Evolutionary conservation across 2,888 invertebrate genomes (phyloP).

Genomic region (Lochmaea crataegi): DNA sequence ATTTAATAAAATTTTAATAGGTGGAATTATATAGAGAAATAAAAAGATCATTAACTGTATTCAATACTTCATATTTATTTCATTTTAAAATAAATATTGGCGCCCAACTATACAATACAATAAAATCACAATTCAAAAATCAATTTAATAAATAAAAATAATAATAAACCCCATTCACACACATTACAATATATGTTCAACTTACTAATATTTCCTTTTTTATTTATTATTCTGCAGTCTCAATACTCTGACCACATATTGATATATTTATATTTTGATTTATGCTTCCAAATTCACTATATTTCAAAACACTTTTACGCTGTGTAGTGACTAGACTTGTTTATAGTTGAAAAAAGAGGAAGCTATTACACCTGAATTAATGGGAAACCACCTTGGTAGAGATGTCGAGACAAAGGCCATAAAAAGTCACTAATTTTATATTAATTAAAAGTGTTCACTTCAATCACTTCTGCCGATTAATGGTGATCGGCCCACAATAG

Average conservation of each 20-base stretch:
- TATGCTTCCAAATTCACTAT: neutral
- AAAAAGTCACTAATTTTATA: conserved; percentile 34
- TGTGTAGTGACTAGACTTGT: conserved; percentile 13
- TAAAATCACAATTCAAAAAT: too few relatives aligned
- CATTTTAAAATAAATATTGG: too few relatives aligned
- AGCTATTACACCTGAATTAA: conserved; percentile 31
- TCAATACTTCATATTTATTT: too few relatives aligned
- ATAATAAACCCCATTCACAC: too few relatives aligned
- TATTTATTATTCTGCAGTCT: neutral
- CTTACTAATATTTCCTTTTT: conserved; percentile 7
- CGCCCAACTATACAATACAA: too few relatives aligned
- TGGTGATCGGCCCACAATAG: conserved; percentile 4
- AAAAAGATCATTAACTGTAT: too few relatives aligned
- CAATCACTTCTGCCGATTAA: conserved; percentile 21
- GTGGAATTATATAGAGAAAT: too few relatives aligned
- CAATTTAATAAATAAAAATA: too few relatives aligned
- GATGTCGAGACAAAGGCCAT: conserved; percentile 24
- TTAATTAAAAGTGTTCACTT: conserved; percentile 33
- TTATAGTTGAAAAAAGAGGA: conserved; percentile 26
- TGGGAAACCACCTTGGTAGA: conserved; percentile 30
- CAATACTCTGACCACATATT: neutral
- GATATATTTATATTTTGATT: conserved; percentile 7
- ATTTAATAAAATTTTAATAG: too few relatives aligned
- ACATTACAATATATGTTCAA: too few relatives aligned
- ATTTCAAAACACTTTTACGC: conserved; percentile 24